phyloP scores from a whole-genome alignment of 2,113 vertebrate genomes.

The Probosciger aterrimus region DNA sequence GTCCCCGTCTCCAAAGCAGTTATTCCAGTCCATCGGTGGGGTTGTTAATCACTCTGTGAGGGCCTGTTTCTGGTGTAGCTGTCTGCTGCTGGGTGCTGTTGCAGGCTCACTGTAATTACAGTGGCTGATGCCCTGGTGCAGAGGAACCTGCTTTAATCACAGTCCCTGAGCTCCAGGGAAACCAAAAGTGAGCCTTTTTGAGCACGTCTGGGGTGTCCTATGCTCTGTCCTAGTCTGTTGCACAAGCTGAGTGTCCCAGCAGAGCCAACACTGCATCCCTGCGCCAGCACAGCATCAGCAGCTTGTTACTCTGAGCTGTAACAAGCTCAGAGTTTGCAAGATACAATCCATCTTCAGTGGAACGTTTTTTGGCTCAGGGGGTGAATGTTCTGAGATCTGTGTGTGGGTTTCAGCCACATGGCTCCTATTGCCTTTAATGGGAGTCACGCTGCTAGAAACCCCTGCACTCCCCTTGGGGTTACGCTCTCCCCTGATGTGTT shows the following conservation, averaged over 20 bases:
- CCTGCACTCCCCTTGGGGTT: not conserved
- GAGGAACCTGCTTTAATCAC: not conserved
- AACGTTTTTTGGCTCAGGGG: slow-evolving; percentile 23
- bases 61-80: not conserved
- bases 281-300: not conserved
- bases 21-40: not conserved
- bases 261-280: not conserved
- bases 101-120: not conserved
- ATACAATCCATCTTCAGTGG: slow-evolving; percentile 20
- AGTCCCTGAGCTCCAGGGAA: not conserved
- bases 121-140: not conserved
- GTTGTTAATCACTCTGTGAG: not conserved
- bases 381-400: slow-evolving; percentile 5
- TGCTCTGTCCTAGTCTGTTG: not conserved
- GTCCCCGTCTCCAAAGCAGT: not conserved
- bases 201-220: not conserved
- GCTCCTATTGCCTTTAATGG: slow-evolving; percentile 35
- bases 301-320: slow-evolving; percentile 32
- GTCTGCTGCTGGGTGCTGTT: not conserved
- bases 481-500: not conserved
- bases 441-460: not conserved
- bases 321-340: not conserved
- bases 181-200: not conserved
- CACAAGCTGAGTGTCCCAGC: not conserved
- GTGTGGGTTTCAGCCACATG: slow-evolving; percentile 58